These are phyloP conservation scores for Toxonevra muliebris DNA, from an alignment of 2,888 invertebrate species.

Conservation along the genomic window DNA sequence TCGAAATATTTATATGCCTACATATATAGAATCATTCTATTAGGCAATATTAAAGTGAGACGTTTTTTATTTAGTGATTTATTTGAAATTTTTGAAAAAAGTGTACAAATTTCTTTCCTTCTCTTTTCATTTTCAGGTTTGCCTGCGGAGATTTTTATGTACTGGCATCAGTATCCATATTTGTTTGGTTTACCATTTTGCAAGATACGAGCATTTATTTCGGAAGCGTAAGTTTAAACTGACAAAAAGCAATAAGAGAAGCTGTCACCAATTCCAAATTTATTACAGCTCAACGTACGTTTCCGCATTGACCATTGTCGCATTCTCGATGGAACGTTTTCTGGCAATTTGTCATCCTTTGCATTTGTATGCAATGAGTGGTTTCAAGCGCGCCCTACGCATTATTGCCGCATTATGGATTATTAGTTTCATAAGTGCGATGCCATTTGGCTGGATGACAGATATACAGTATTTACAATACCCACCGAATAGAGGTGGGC, in stretches of 20 bases:
- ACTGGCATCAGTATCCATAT: constrained; percentile 92
- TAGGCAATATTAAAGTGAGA: neutral
- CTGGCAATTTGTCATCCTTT: constrained; percentile 91
- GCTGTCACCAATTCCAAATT: too few relatives aligned
- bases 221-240: constrained; percentile 80
- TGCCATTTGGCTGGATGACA: constrained; percentile 80
- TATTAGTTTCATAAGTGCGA: constrained; percentile 76
- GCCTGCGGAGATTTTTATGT: constrained; percentile 84
- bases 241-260: neutral
- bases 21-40: neutral
- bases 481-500: constrained; percentile 69
- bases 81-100: neutral
- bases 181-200: constrained; percentile 81
- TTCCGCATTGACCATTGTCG: constrained; percentile 90
- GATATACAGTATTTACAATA: constrained; percentile 78
- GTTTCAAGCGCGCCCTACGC: constrained; percentile 80
- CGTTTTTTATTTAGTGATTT: neutral
- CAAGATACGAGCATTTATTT: constrained; percentile 81
- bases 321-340: constrained; percentile 90
- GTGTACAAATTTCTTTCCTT: constrained; percentile 9
- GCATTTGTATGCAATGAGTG: constrained; percentile 83
- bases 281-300: constrained; percentile 82
- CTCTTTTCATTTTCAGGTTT: constrained; percentile 70
- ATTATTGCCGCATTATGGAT: constrained; percentile 84
- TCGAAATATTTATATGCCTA: constrained; percentile 2